These are phyloP conservation scores for Vireo altiloquus DNA, from an alignment of 2,113 vertebrate species.

Conservation along the genomic window DNA sequence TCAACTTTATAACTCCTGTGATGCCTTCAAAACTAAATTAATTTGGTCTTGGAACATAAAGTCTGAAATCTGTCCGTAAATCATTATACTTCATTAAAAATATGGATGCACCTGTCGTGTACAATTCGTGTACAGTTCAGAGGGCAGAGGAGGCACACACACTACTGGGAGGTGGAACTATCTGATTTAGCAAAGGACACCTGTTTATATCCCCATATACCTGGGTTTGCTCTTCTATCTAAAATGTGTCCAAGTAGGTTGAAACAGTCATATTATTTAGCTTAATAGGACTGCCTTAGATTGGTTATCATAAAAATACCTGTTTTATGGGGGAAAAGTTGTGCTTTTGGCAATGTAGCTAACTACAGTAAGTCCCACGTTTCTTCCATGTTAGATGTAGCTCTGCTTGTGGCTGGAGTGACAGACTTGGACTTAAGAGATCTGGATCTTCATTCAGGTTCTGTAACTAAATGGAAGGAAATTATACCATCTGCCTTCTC, in stretches of 20 bases:
- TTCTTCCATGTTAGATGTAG: not conserved
- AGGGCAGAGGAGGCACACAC: not conserved
- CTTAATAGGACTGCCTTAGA: not conserved
- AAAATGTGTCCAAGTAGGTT: not conserved
- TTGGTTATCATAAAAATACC: not conserved
- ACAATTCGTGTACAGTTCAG: not conserved
- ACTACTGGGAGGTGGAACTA: not conserved
- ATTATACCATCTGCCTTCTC: not conserved
- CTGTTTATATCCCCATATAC: not conserved
- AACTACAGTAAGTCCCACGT: not conserved
- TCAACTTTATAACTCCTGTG: not conserved
- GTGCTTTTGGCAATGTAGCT: not conserved
- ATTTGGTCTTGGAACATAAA: not conserved
- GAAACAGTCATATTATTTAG: not conserved
- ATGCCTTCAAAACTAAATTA: not conserved
- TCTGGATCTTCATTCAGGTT: not conserved
- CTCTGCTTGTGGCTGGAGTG: not conserved
- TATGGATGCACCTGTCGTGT: not conserved
- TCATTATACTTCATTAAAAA: not conserved
- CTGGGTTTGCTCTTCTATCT: not conserved
- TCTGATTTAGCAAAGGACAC: not conserved
- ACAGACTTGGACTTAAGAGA: not conserved
- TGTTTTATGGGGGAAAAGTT: not conserved
- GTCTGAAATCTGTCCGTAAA: not conserved
- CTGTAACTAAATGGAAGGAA: not conserved